These are phyloP conservation scores for Falco novaeseelandiae DNA, from an alignment of 2,797 vertebrate species.

Conservation along the genomic window DNA sequence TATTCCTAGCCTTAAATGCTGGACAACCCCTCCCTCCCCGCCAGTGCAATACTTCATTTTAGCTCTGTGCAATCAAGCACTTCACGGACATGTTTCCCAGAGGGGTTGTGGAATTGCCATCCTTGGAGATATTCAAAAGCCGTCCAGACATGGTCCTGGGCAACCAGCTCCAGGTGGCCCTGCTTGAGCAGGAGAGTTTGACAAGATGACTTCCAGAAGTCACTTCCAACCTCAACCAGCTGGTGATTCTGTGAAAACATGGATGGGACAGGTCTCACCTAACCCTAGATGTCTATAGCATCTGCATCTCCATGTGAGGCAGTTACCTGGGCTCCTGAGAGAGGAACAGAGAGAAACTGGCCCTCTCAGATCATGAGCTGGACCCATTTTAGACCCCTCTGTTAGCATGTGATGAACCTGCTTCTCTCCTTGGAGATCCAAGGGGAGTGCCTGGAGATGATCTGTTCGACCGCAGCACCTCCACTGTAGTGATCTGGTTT, in stretches of 20 bases:
- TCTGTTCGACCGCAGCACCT: not conserved
- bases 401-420: fast-evolving
- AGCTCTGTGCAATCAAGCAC: not conserved
- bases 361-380: not conserved
- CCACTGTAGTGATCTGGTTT: not conserved
- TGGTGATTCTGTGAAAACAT: not conserved
- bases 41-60: not conserved
- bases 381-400: not conserved
- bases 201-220: not conserved
- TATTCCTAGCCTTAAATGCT: not conserved
- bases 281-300: not conserved
- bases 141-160: not conserved
- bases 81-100: not conserved
- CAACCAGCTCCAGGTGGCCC: not conserved
- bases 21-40: not conserved
- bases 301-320: not conserved
- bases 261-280: not conserved
- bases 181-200: not conserved
- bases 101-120: not conserved
- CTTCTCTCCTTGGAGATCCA: not conserved
- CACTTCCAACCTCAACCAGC: not conserved
- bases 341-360: not conserved
- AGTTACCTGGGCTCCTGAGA: not conserved
- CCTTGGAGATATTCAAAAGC: not conserved
- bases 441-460: not conserved